Base-by-base conservation (phyloP, 2,113 vertebrate genomes). In the Microcebus griseorufus region DNA sequence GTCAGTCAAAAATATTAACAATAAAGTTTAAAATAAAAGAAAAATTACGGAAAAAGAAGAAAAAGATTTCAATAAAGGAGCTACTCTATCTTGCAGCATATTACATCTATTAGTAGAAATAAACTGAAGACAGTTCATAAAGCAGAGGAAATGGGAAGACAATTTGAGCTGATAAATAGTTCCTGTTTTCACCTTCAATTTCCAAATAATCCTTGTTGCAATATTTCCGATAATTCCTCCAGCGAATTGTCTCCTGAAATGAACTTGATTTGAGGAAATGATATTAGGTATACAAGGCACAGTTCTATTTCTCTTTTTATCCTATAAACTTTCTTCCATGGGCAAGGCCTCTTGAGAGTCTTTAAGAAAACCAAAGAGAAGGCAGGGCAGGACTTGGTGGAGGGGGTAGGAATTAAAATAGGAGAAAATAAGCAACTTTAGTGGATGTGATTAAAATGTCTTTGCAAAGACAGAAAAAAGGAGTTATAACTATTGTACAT, bases 201-300 rank as follows among this genome's bases (percentile, higher is more conserved):
- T 96, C 76, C 85, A 97, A 96, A 96, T 81, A 96, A 85, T 80
- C 62, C 67, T 65, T 90, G 80, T 25, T 93, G 55, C 39, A 83
- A 89, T 82, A 95, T 37, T 92, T 97, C 97, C 14, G 2, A 72
- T 94, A 75, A 96, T 55, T 42, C 79, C 42, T 83, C 67, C 79
- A 62, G 8, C 6, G 89, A 64, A 1, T 97, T 23, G 75, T 70
- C 87, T 58, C 86, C 42, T 96, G 92, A 88, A 97, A 89, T 13
- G 17, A 51, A 85, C 72, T 17, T 89, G 95, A 97, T 95, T 82
- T 72, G 78, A 88, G 17, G 92, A 97, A 96, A 82, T 93, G 27
- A 87, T 85, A 85, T 88, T 48, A 95, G 53, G 75, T 78, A 37
- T 83, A 37, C 29, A 85, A 86, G 14, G 9, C 70, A 65, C 13